phyloP scores from a whole-genome alignment of 2,888 invertebrate species.

The Ophion obscuratus region DNA sequence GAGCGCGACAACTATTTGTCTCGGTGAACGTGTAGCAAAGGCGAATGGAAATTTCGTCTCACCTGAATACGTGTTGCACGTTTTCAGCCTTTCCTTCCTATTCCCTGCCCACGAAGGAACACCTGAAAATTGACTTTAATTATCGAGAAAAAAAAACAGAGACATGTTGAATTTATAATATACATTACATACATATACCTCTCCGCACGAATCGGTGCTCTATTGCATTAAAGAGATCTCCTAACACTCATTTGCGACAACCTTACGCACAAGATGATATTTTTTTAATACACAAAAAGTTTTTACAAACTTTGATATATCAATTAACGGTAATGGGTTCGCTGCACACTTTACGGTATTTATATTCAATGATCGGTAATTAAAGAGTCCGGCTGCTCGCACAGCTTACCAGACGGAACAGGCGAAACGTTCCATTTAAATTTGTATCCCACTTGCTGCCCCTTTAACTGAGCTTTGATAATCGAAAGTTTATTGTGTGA shows the following conservation, averaged over 20 bases:
- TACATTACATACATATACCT: not conserved
- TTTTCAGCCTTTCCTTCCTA: constrained; percentile 42
- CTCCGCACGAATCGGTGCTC: constrained; percentile 19
- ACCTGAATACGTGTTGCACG: constrained; percentile 14
- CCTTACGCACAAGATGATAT: not conserved
- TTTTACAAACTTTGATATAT: constrained; percentile 14
- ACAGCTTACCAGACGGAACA: not conserved
- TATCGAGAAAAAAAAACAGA: not conserved
- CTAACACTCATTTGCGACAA: constrained; percentile 15
- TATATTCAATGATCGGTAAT: not conserved
- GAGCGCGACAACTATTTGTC: constrained; percentile 24
- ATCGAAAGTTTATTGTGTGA: not conserved
- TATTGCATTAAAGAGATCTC: constrained; percentile 47
- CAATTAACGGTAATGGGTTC: not conserved
- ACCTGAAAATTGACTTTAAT: not conserved
- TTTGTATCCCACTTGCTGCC: not conserved
- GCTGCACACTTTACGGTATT: not conserved
- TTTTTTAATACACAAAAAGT: constrained; percentile 8
- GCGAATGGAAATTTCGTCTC: constrained; percentile 65
- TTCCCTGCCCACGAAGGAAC: constrained; percentile 13
- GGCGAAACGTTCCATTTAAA: too few species aligned
- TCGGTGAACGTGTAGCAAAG: constrained; percentile 27
- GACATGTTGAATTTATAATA: not conserved
- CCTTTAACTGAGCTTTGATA: not conserved
- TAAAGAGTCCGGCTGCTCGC: not conserved